phyloP scores from a whole-genome alignment of 2,797 vertebrate species.

The Parotocinclus haroldoi region DNA sequence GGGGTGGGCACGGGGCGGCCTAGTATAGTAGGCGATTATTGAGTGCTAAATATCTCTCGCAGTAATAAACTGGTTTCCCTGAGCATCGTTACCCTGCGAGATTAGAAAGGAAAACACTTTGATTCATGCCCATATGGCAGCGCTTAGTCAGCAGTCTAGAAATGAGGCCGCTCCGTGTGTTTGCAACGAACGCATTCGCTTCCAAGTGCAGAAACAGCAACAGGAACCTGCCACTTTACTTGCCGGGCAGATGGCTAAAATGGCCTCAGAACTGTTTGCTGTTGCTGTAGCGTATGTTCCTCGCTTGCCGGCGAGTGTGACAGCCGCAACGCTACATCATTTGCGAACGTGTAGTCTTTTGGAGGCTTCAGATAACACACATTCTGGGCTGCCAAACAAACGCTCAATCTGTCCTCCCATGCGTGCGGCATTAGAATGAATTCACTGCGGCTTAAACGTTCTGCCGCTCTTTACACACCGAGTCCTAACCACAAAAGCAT shows the following conservation, averaged over 20 bases:
- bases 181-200: slow-evolving; percentile 36
- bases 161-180: slow-evolving; percentile 30
- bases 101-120: slow-evolving; percentile 17
- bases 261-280: slow-evolving; percentile 48
- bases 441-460: slow-evolving; percentile 23
- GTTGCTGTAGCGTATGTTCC: slow-evolving; percentile 50
- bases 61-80: too few species aligned
- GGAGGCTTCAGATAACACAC: slow-evolving; percentile 47
- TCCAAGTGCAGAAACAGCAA: slow-evolving; percentile 41
- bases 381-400: slow-evolving; percentile 45
- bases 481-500: too few species aligned
- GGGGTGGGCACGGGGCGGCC: too few species aligned
- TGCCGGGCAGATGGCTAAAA: slow-evolving; percentile 60
- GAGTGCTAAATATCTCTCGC: background rate
- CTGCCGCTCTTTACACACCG: slow-evolving; percentile 21
- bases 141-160: slow-evolving; percentile 40
- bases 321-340: slow-evolving; percentile 42
- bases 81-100: background rate
- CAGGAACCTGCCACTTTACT: slow-evolving; percentile 46
- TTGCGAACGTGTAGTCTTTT: slow-evolving; percentile 46
- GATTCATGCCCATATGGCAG: slow-evolving; percentile 35
- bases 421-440: slow-evolving; percentile 8
- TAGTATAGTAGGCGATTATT: too few species aligned
- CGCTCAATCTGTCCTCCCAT: slow-evolving; percentile 46
- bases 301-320: slow-evolving; percentile 34